These are phyloP conservation scores for Pemphigus obesinymphae DNA, from an alignment of 1,140 invertebrate genomes.

Conservation along the genomic window DNA sequence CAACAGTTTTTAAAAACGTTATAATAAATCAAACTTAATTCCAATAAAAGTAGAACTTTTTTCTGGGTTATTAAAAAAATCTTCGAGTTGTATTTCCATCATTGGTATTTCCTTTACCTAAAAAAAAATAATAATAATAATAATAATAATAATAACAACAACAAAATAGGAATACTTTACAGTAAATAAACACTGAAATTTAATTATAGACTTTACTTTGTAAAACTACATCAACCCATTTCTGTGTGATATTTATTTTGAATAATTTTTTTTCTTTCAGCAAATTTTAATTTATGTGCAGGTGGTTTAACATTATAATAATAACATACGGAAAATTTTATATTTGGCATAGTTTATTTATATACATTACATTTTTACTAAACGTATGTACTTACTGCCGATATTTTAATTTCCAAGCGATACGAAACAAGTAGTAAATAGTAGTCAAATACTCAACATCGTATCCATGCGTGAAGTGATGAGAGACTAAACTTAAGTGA, in stretches of 20 bases:
- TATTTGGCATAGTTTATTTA: background rate
- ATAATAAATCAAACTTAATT: conserved; percentile 40
- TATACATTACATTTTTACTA: background rate
- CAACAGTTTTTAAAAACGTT: background rate
- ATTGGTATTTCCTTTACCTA: conserved; percentile 50
- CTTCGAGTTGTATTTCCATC: conserved; percentile 51
- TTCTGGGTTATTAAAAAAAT: conserved; percentile 49
- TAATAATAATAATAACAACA: too few species aligned
- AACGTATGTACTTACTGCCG: too few species aligned
- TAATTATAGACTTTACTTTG: background rate
- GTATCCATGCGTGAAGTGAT: conserved; percentile 42
- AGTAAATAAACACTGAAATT: too few species aligned
- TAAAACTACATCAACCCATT: background rate
- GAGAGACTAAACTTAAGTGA: conserved; percentile 42
- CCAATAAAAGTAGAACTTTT: conserved; percentile 47
- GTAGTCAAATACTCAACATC: conserved; percentile 43
- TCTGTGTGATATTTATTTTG: background rate
- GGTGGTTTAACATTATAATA: background rate
- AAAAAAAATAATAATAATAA: too few species aligned
- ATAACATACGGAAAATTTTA: background rate
- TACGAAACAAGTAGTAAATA: conserved; percentile 43
- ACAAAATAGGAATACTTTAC: too few species aligned
- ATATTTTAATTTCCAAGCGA: conserved; percentile 42
- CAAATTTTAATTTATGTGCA: too few species aligned
- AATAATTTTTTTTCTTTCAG: background rate